phyloP scores from a whole-genome alignment of 2,113 vertebrate genomes.

The Xiphophorus hellerii region DNA sequence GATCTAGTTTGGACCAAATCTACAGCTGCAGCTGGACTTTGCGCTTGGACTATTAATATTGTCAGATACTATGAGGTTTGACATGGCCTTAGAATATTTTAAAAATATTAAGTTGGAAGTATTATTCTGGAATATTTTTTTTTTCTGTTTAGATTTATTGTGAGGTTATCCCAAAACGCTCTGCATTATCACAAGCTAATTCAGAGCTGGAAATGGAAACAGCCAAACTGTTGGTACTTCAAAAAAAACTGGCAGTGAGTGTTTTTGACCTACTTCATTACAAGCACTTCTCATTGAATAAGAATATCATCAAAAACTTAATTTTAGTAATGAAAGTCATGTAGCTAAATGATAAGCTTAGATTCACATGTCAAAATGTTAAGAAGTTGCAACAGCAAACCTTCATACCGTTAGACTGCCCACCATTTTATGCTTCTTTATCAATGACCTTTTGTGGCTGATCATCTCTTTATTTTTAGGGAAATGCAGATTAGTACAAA shows the following conservation, averaged over 20 bases:
- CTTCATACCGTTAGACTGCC: background rate
- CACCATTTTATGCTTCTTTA: background rate
- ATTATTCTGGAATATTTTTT: background rate
- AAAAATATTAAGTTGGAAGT: background rate
- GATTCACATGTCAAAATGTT: background rate
- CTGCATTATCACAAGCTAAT: constrained; percentile 80
- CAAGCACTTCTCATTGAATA: background rate
- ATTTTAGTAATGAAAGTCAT: background rate
- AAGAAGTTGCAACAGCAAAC: background rate
- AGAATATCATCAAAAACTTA: background rate
- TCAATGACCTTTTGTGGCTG: background rate
- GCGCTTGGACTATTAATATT: constrained; percentile 86
- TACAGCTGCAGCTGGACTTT: constrained; percentile 87
- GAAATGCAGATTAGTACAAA: background rate
- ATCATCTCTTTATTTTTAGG: background rate
- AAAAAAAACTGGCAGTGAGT: constrained; percentile 83
- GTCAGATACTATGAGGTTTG: constrained; percentile 86
- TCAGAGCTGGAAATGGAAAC: constrained; percentile 80
- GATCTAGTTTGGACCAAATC: constrained; percentile 85
- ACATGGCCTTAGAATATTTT: background rate
- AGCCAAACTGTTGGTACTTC: constrained; percentile 77
- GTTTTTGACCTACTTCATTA: constrained; percentile 1
- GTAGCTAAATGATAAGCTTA: background rate
- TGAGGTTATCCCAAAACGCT: constrained; percentile 83
- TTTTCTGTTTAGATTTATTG: constrained; percentile 78